Percentiles rank a stretch among this genome's conserved stretches.
phyloP scores from a whole-genome alignment of 2,113 vertebrate species.

The Cyprinodon tularosa region DNA sequence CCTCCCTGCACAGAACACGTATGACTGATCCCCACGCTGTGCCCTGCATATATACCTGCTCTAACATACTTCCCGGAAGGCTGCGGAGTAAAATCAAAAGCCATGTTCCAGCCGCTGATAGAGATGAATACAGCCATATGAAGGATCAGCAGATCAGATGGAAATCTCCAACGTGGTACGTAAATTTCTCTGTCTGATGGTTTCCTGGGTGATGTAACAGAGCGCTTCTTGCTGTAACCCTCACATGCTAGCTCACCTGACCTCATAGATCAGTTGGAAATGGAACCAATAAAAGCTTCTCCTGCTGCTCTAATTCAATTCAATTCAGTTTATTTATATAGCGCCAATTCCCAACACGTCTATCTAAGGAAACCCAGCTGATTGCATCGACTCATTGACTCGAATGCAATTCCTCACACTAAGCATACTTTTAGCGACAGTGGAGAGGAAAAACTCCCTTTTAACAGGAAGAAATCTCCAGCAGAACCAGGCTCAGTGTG shows the following conservation, averaged over 20 bases:
- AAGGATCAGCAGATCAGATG: slow-evolving; percentile 40
- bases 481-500: too few species aligned
- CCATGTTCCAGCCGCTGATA: slow-evolving; percentile 42
- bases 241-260: slow-evolving; percentile 61
- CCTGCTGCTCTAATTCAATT: not conserved
- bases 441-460: too few species aligned
- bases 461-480: too few species aligned
- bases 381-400: too few species aligned
- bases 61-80: slow-evolving; percentile 42
- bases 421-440: too few species aligned
- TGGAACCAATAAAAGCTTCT: slow-evolving; percentile 61
- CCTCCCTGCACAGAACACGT: slow-evolving; percentile 28
- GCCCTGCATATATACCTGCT: slow-evolving; percentile 52
- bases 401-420: too few species aligned
- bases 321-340: too few species aligned
- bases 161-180: slow-evolving; percentile 15
- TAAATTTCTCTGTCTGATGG: slow-evolving; percentile 42
- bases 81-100: slow-evolving; percentile 45
- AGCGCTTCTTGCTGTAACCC: slow-evolving; percentile 7
- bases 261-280: slow-evolving; percentile 63
- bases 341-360: too few species aligned
- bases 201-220: slow-evolving; percentile 52
- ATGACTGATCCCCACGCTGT: slow-evolving; percentile 27
- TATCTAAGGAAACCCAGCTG: too few species aligned
- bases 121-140: slow-evolving; percentile 39